Percentiles rank a stretch among this genome's conserved stretches.
These are phyloP conservation scores for Parapristionchus giblindavisi DNA, from an alignment of 2,888 invertebrate genomes.

Conservation along the genomic window DNA sequence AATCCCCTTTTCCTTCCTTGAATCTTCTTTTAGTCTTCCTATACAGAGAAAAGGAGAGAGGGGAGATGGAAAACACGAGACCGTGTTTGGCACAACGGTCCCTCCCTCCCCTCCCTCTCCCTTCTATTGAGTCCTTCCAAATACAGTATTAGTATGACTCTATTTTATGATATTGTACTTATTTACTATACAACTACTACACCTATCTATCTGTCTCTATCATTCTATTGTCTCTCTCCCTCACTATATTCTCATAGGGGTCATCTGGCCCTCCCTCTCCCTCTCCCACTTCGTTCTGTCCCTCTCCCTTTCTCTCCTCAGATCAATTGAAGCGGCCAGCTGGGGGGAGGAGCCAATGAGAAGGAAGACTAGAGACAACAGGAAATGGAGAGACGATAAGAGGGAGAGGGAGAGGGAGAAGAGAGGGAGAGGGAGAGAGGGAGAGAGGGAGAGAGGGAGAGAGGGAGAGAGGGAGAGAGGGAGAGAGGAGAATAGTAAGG, in stretches of 20 bases:
- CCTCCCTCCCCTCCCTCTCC: background rate
- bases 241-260: too few species aligned
- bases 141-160: too few species aligned
- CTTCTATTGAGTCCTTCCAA: background rate
- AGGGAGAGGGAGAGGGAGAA: constrained; percentile 9
- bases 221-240: too few species aligned
- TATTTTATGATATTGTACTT: too few species aligned
- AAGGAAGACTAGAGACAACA: background rate
- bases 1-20: background rate
- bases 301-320: constrained; percentile 32
- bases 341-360: background rate
- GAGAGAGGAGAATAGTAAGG: constrained; percentile 1
- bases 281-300: constrained; percentile 3
- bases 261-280: background rate
- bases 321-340: constrained; percentile 34
- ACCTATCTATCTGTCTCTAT: too few species aligned
- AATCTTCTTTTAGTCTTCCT: too few species aligned
- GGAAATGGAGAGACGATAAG: constrained; percentile 3
- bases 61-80: constrained; percentile 6
- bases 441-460: background rate
- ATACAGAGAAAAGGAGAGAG: constrained; percentile 12
- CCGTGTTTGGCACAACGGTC: background rate
- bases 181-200: too few species aligned
- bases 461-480: background rate
- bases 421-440: constrained; percentile 14